A percentile compares a stretch with the other conserved stretches of the same genome.
Evolutionary conservation across 2,888 invertebrate species (phyloP).

Genomic region (Anorthoa munda): DNA sequence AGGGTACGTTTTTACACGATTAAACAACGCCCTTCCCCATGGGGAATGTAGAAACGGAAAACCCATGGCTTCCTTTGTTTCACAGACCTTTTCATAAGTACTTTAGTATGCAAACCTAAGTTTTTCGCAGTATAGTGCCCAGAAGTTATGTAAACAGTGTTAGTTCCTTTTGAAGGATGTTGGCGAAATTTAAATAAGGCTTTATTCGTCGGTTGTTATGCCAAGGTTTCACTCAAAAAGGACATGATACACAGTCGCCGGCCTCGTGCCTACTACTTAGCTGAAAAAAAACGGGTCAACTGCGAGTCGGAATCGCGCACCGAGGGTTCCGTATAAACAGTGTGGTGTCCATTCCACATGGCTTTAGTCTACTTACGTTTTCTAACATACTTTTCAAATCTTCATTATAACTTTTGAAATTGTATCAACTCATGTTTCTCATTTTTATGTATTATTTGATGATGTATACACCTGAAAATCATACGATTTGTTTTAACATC

Average conservation of each 20-base stretch:
- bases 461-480: no score
- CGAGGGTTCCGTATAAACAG: no score
- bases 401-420: no score
- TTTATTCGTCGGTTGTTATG: conserved; percentile 38
- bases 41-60: conserved; percentile 16
- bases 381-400: no score
- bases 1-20: conserved; percentile 44
- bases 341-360: no score
- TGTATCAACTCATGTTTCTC: no score
- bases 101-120: conserved; percentile 23
- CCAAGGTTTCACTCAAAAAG: conserved; percentile 24
- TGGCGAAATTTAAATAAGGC: conserved; percentile 37
- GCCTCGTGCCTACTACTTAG: not conserved
- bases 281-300: not conserved
- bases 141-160: conserved; percentile 23
- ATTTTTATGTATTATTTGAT: no score
- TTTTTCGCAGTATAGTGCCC: conserved; percentile 22
- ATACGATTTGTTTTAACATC: no score
- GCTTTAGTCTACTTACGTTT: no score
- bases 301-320: no score
- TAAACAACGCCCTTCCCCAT: conserved; percentile 15
- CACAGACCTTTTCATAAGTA: not conserved
- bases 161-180: conserved; percentile 31
- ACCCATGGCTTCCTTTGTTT: conserved; percentile 17
- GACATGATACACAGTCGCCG: conserved; percentile 27